Evolutionary conservation across 1,140 invertebrate species (phyloP).

Genomic region (Pseudomyrmex sp.): DNA sequence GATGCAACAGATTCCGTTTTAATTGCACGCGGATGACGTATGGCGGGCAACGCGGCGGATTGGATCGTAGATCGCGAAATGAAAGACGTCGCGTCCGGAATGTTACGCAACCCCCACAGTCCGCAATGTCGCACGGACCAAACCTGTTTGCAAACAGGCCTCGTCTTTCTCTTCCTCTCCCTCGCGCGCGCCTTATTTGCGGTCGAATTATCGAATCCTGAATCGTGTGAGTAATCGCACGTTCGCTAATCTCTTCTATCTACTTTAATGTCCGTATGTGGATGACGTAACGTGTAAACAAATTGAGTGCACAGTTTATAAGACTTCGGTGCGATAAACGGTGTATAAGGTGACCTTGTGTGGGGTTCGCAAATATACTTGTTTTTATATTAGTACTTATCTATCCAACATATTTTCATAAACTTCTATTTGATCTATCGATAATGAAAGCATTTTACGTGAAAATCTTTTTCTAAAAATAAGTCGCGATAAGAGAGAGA

Average conservation of each 20-base stretch:
- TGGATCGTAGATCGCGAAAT: conserved; percentile 32
- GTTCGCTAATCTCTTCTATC: background rate
- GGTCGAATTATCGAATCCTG: conserved; percentile 27
- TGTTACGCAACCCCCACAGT: conserved; percentile 54
- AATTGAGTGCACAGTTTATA: background rate
- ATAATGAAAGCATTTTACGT: background rate
- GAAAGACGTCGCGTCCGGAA: conserved; percentile 15
- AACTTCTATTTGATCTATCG: background rate
- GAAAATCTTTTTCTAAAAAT: background rate
- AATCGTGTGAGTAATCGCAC: conserved; percentile 16
- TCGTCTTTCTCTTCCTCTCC: conserved; percentile 14
- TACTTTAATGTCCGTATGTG: background rate
- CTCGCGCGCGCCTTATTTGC: background rate
- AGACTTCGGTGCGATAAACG: too few relatives aligned
- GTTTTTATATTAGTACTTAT: too few relatives aligned
- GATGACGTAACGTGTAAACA: background rate
- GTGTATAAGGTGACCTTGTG: conserved; percentile 1
- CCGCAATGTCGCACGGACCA: conserved; percentile 58
- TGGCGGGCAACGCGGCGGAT: conserved; percentile 10
- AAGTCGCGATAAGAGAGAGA: too few relatives aligned
- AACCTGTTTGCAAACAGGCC: conserved; percentile 60
- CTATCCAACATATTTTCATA: too few relatives aligned
- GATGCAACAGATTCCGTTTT: conserved; percentile 59
- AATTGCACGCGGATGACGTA: conserved; percentile 63
- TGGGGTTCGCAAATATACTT: too few relatives aligned